These are phyloP conservation scores for Sinotaia quadrata DNA, from an alignment of 2,888 invertebrate species.

Conservation along the genomic window DNA sequence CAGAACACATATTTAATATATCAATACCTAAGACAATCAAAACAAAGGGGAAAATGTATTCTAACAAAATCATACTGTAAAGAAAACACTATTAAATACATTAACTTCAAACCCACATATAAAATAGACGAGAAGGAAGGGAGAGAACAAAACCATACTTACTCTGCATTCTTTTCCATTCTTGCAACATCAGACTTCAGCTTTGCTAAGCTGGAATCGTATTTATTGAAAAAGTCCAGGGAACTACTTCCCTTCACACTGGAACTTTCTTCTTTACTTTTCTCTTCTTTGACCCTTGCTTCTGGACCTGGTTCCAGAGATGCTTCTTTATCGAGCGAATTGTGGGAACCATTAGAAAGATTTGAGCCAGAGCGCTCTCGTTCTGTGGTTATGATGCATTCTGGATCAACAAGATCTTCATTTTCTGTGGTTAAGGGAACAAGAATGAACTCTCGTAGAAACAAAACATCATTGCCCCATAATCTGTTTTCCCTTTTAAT, in stretches of 20 bases:
- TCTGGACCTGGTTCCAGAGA: not conserved
- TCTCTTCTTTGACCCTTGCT: constrained; percentile 14
- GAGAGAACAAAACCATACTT: constrained; percentile 25
- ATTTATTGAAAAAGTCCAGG: constrained; percentile 72
- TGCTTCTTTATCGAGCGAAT: constrained; percentile 7
- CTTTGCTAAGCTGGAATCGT: constrained; percentile 71
- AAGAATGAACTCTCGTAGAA: constrained; percentile 88
- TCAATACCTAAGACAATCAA: too few species aligned
- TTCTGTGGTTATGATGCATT: constrained; percentile 24
- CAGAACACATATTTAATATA: too few species aligned
- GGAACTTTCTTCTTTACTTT: constrained; percentile 19
- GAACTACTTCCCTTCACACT: constrained; percentile 17
- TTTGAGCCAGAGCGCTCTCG: constrained; percentile 20
- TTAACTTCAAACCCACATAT: too few species aligned
- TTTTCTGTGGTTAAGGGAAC: constrained; percentile 78
- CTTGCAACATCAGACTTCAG: constrained; percentile 69
- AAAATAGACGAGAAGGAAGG: not conserved
- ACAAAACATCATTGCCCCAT: constrained; percentile 94
- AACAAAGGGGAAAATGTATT: too few species aligned
- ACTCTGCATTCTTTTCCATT: constrained; percentile 64
- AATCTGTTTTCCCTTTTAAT: constrained; percentile 91
- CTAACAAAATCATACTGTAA: too few species aligned
- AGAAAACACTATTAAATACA: too few species aligned
- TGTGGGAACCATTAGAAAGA: constrained; percentile 20
- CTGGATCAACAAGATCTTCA: constrained; percentile 34